Evolutionary conservation across 1,140 invertebrate species (phyloP), one percentile per base, ranked within the genome.

Genomic region (Meloidogyne exigua): DNA sequence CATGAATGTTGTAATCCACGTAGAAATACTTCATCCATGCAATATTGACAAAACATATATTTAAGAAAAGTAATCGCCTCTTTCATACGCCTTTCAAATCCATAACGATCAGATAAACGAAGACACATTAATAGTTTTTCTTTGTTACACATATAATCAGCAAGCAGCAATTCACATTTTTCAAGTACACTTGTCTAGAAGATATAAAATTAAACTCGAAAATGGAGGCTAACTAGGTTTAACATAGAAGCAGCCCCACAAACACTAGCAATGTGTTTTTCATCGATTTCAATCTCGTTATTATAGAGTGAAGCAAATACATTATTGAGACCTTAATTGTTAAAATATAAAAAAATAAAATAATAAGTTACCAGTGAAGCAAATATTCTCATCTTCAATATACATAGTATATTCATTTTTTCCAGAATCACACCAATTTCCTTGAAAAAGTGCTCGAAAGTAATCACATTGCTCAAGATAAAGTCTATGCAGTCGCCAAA

Each of bases 391-490:
- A 42, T 79, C 78, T 11, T 65, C n/a, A 15, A 72, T 25, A 10
- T 74, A 76, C 63, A 79, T 18, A 10, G 25, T 25, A 32, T 68
- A 66, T 26, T 39, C 64, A 42, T 68, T 77, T 39, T 75, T 65
- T 11, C 28, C 23, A 11, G 78, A 80, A 67, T 80, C 78, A 26
- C 49, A 68, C 78, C 78, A 79, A 18, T 57, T 66, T 42, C 72
- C 78, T 11, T 65, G 74, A 68, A 79, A 79, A 15, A 79, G 65
- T 3, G 79, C 68, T 18, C 63, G 57, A 28, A 79, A 79, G 42
- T 79, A 79, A 15, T 81, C 78, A 42, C 78, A 79, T 76, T 79
- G 78, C 42, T 79, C 78, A 21, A 79, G 62, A 42, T 79, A 79
- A 11, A 79, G 18, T 39, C 39, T 57, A 25, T 79, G 78, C n/a